These are phyloP conservation scores for Spilogale gracilis DNA, from an alignment of 2,113 vertebrate species.

Conservation along the genomic window DNA sequence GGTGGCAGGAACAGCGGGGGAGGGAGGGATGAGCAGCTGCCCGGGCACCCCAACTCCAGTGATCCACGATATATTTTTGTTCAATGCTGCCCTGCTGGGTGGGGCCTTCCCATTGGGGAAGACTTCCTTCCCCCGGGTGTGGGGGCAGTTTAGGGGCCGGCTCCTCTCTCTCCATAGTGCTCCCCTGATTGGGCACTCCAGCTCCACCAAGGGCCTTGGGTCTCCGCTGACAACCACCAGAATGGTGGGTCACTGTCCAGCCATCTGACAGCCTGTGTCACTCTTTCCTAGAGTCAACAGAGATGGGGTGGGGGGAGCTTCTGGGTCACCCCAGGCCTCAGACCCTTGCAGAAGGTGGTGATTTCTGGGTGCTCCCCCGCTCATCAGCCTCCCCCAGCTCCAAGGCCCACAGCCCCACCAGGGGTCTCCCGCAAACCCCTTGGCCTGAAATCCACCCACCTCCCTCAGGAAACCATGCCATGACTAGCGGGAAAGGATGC, in stretches of 20 bases:
- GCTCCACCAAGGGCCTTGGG: background rate
- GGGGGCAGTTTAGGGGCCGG: background rate
- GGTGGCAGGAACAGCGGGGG: background rate
- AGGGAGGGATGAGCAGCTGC: background rate
- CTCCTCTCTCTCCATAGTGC: background rate
- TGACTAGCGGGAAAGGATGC: background rate
- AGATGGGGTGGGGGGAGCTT: background rate
- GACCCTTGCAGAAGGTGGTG: background rate
- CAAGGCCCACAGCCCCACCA: no score
- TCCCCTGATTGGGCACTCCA: background rate
- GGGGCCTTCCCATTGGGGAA: background rate
- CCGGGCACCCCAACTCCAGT: background rate
- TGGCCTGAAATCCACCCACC: background rate
- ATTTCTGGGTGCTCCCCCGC: background rate
- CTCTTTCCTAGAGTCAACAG: background rate
- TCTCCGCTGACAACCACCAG: background rate
- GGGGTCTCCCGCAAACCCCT: background rate
- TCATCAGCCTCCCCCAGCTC: background rate
- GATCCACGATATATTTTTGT: background rate
- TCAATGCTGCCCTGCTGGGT: background rate
- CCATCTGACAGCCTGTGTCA: background rate
- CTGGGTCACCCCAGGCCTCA: background rate
- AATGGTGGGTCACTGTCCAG: background rate
- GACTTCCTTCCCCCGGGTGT: background rate
- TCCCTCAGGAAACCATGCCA: background rate